Evolutionary conservation across 2,797 vertebrate species (phyloP).

Genomic region (Champsocephalus esox): DNA sequence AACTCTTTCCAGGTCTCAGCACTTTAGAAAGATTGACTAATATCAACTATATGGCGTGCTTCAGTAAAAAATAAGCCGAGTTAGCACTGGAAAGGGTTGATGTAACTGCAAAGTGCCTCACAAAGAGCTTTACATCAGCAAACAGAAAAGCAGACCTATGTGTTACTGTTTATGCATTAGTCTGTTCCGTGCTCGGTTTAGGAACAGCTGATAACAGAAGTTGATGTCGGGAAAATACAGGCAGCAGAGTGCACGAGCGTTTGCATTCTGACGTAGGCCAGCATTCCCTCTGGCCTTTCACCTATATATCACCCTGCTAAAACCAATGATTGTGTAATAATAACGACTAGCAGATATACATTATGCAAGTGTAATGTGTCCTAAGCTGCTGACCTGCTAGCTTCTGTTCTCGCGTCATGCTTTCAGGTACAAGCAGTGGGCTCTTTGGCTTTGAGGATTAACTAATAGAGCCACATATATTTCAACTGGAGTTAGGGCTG

Average conservation of each 20-base stretch:
- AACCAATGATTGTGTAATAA: constrained; percentile 71
- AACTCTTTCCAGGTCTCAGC: constrained; percentile 5
- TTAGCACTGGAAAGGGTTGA: constrained; percentile 10
- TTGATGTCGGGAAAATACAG: constrained; percentile 36
- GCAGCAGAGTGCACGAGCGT: constrained; percentile 24
- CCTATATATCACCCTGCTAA: constrained; percentile 58
- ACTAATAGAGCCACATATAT: background rate
- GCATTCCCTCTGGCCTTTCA: constrained; percentile 49
- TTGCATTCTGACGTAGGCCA: constrained; percentile 47
- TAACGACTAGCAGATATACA: constrained; percentile 64
- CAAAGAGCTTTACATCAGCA: constrained; percentile 31
- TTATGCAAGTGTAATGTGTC: constrained; percentile 51
- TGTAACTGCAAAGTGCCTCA: constrained; percentile 18
- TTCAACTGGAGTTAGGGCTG: background rate
- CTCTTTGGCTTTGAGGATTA: background rate
- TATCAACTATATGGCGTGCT: constrained; percentile 1
- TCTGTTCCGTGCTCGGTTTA: background rate
- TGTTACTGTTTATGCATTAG: constrained; percentile 31
- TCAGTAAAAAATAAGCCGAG: constrained; percentile 30
- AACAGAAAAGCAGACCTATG: constrained; percentile 35
- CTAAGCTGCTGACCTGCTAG: constrained; percentile 15
- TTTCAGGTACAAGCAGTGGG: constrained; percentile 3
- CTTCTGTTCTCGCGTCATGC: constrained; percentile 20
- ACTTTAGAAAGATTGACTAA: constrained; percentile 28
- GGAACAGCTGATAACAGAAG: constrained; percentile 43